Evolutionary conservation across 2,113 vertebrate genomes (phyloP), one percentile per base, ranked within the genome.

Genomic region (Lutjanus erythropterus): DNA sequence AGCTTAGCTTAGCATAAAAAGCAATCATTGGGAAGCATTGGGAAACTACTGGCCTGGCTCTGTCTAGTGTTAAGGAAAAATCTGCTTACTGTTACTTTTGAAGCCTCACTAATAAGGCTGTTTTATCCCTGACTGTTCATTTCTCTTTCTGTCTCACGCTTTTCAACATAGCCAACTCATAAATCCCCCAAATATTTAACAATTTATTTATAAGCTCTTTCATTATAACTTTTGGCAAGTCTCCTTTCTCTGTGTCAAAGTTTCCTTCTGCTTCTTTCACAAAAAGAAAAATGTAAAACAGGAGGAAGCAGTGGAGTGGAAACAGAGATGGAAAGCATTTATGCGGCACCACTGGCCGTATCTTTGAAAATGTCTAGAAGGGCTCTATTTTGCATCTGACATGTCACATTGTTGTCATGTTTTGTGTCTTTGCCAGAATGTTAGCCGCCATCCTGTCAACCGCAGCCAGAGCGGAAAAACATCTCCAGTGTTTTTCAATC

Each of bases 321-420:
- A 62, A 78, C 21, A 46, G 52, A 44, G 52, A 52, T 6, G 41
- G 67, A 59, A 61, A 41, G 41, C 21, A 42, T 67, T 56, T 60
- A 52, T 47, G 56, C 23, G 2, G 53, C 66, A 41, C 37, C 67
- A 31, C 67, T 21, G 50, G 41, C 73, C 39, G 4, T 29, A 12
- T 86, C 71, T 87, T 71, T 83, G 65, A 75, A 84, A 66, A 39
- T 35, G 52, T 75, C 71, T 55, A 1, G 60, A 55, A 44, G 44
- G 66, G 72, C 23, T 72, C 61, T 55, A 35, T 25, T 85, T 78
- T 75, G 68, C 78, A 81, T 84, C 47, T 55, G 55, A 39, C 25
- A 29, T 71, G 64, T 85, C 56, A 80, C 74, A 79, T 61, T 68
- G 76, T 86, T 78, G 78, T 74, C 83, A 81, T 83, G 69, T 87